Evolutionary conservation across 1,140 invertebrate genomes (phyloP).

Genomic region (Lepidurus apus): DNA sequence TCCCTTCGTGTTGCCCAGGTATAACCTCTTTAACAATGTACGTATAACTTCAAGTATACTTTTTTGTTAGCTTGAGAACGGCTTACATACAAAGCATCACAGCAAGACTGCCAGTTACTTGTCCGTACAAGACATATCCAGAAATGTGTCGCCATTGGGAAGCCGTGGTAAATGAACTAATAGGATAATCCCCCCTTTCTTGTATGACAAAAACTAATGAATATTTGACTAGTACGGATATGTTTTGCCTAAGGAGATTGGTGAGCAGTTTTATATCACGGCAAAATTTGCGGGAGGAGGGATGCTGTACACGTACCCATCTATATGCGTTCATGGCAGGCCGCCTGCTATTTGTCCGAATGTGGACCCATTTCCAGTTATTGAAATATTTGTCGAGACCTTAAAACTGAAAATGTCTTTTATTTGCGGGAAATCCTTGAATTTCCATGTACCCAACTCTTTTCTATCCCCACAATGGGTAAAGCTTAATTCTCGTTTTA

Average conservation of each 20-base stretch:
- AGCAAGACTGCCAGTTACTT: not conserved
- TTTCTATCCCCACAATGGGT: not conserved
- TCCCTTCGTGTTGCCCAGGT: not conserved
- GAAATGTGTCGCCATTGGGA: not conserved
- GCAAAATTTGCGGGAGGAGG: not conserved
- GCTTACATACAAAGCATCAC: not conserved
- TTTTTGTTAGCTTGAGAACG: not conserved
- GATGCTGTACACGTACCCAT: not conserved
- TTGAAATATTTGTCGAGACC: not conserved
- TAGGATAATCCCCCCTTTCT: not conserved
- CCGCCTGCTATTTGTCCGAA: not conserved
- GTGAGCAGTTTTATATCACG: not conserved
- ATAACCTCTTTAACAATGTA: too few species aligned
- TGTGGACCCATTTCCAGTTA: not conserved
- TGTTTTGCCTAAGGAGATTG: not conserved
- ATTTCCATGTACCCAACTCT: not conserved
- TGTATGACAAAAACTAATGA: not conserved
- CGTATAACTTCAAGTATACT: too few species aligned
- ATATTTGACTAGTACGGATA: not conserved
- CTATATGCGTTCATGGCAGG: not conserved
- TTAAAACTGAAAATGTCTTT: not conserved
- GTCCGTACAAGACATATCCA: not conserved
- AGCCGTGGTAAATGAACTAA: not conserved
- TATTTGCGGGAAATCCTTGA: not conserved
- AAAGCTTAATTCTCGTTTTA: not conserved